phyloP scores from a whole-genome alignment of 2,797 vertebrate species.

The Sylvia borin region DNA sequence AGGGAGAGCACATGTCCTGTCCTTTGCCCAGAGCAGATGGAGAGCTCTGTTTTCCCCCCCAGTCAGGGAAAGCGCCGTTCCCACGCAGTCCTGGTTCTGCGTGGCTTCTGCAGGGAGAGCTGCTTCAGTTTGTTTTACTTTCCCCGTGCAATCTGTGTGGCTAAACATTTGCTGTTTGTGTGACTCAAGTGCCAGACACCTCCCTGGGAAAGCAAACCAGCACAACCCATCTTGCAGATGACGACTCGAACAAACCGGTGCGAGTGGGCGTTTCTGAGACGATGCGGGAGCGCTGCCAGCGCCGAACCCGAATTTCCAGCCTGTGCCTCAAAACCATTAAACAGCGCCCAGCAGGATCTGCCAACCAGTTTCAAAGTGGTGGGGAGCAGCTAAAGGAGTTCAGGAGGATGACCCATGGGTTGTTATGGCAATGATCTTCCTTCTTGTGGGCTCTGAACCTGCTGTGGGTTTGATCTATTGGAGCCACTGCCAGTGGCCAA shows the following conservation, averaged over 20 bases:
- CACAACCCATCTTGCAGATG: background rate
- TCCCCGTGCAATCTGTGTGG: slow-evolving; percentile 22
- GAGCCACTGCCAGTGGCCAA: background rate
- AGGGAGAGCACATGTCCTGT: slow-evolving; percentile 26
- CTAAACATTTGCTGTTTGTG: slow-evolving; percentile 65
- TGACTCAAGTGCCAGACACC: slow-evolving; percentile 52
- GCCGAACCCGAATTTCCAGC: background rate
- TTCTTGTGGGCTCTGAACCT: background rate
- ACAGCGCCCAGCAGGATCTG: background rate
- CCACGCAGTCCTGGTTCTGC: slow-evolving; percentile 26
- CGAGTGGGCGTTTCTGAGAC: background rate
- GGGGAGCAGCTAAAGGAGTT: background rate
- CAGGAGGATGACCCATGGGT: background rate
- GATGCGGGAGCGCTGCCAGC: background rate
- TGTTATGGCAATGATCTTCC: fast-evolving
- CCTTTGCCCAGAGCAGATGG: slow-evolving; percentile 45
- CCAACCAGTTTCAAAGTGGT: background rate
- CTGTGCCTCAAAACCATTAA: background rate
- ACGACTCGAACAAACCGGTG: background rate
- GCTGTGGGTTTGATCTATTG: fast-evolving
- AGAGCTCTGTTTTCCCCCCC: background rate
- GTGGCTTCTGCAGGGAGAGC: slow-evolving; percentile 2
- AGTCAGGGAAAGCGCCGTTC: background rate
- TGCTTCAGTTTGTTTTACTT: slow-evolving; percentile 65
- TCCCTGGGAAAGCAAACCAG: slow-evolving; percentile 26